Evolutionary conservation across 2,888 invertebrate genomes (phyloP), one percentile per base, ranked within the genome.

Genomic region (Philopedon plagiatum): DNA sequence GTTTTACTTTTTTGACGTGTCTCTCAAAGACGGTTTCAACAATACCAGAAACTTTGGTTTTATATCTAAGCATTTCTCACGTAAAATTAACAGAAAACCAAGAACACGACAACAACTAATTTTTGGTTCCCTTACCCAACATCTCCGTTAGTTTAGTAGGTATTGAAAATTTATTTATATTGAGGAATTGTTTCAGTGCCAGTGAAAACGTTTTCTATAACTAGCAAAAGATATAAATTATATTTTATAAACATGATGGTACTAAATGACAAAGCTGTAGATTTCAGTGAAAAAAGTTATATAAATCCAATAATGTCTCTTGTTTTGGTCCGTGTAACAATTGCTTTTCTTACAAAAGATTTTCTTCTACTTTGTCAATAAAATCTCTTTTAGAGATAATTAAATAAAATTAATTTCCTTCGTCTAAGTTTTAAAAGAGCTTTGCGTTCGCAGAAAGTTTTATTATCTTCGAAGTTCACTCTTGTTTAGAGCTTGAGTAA

Each of bases 371-470:
- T 58, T 41, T 26, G 15, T 41, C 41, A 37, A 58, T 37, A 58
- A n/a, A 37, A 58, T 58, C 58, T 41, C 23, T 13, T 21, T 21
- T 13, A 23, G 8, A 37, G n/a, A 21, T 63, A 63, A 63, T 51
- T 63, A 63, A 63, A 63, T 63, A 63, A 49, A 63, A 49, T 63
- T 51, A 34, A 63, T 63, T 37, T 37, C 51, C 49, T 41, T 58
- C n/a, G 1, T 21, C n/a, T 19, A 15, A 63, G 19, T 63, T 63
- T 49, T n/a, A 21, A 21, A 63, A 11, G 18, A 5, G 19, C 9
- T 51, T 63, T 51, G 21, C n/a, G 21, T 51, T 11, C 11, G 8
- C 15, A 15, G 51, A 15, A 51, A 63, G 49, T 63, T 63, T 63
- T 34, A 62, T 51, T 51, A 63, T 51, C 63, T 39, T 51, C 18